Evolutionary conservation across 2,888 invertebrate genomes (phyloP), one percentile per base, ranked within the genome.

Genomic region (Eupithecia vulgata): DNA sequence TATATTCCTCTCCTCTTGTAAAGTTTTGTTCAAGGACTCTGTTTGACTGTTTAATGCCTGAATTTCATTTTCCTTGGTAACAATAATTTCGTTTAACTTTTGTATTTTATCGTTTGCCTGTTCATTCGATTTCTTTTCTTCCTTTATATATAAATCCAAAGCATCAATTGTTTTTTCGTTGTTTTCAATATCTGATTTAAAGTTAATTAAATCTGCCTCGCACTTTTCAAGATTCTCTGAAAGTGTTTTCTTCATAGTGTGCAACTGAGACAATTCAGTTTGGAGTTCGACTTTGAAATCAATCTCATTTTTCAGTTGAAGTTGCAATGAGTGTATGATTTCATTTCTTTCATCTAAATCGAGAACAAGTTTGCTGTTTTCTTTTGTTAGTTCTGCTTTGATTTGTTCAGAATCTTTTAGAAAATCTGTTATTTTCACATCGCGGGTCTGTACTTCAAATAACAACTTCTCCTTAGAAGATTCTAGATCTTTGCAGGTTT

Each of bases 251-350:
- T 84, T 85, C n/a, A 79, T 75, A 64, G 78, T 76, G 15, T 84
- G 81, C 42, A 86, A 72, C 74, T 84, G 78, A 8, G 80, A 77
- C 1, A 89, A 69, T 79, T 89, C 86, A 61, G 84, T 81, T 79
- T 90, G 87, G 61, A 89, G 76, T 37, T 77, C 78, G 13, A 87
- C 76, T 79, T 90, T 91, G 72, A 83, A 88, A 35, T 87, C 76
- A 34, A 90, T 89, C 81, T 91, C 91, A 76, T 87, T 85, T 68
- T 89, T 86, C 52, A 91, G 76, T 79, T 90, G 91, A 68, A 80
- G 83, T 81, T 90, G 87, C 25, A 91, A 78, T 37, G 87, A 82
- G 75, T 84, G 83, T 12, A 89, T 84, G 40, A 81, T 85, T 48
- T 87, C 88, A 72, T 83, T 83, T 73, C 81, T 87, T 81, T 90